Evolutionary conservation across 2,888 invertebrate species (phyloP).

Genomic region (Lithophane socia): DNA sequence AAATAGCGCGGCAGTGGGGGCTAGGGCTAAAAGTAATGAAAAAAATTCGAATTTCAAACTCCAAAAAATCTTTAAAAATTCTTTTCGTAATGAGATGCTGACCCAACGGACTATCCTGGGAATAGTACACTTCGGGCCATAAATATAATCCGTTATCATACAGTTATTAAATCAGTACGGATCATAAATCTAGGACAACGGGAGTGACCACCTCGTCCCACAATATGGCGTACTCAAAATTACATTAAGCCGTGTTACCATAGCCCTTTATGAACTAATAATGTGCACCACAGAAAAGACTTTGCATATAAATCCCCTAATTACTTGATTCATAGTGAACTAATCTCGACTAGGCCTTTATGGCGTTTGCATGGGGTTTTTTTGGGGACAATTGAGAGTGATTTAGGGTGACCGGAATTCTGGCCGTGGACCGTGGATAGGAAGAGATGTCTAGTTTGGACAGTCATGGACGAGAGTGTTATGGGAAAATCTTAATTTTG

Average conservation of each 20-base stretch:
- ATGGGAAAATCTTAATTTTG: background rate
- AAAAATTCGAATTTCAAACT: background rate
- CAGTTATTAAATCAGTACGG: constrained; percentile 85
- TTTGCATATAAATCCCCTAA: constrained; percentile 91
- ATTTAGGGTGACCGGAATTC: constrained; percentile 84
- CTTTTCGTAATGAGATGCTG: constrained; percentile 57
- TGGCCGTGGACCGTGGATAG: constrained; percentile 60
- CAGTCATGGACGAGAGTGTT: constrained; percentile 49
- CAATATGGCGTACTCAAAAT: constrained; percentile 82
- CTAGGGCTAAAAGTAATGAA: background rate
- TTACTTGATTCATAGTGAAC: constrained; percentile 85
- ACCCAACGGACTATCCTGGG: constrained; percentile 76
- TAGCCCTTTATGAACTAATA: constrained; percentile 86
- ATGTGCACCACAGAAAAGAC: constrained; percentile 87
- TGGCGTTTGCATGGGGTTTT: constrained; percentile 83
- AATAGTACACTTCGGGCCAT: constrained; percentile 73
- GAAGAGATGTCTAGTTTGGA: constrained; percentile 60
- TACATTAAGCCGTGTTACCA: constrained; percentile 83
- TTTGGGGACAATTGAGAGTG: constrained; percentile 83
- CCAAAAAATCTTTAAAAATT: background rate
- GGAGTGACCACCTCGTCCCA: constrained; percentile 87
- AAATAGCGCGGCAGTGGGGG: too few relatives aligned
- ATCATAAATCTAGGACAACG: constrained; percentile 86
- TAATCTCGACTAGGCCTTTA: constrained; percentile 85
- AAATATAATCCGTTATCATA: constrained; percentile 86